phyloP scores from a whole-genome alignment of 1,140 invertebrate species.

The Acromyrmex heyeri region DNA sequence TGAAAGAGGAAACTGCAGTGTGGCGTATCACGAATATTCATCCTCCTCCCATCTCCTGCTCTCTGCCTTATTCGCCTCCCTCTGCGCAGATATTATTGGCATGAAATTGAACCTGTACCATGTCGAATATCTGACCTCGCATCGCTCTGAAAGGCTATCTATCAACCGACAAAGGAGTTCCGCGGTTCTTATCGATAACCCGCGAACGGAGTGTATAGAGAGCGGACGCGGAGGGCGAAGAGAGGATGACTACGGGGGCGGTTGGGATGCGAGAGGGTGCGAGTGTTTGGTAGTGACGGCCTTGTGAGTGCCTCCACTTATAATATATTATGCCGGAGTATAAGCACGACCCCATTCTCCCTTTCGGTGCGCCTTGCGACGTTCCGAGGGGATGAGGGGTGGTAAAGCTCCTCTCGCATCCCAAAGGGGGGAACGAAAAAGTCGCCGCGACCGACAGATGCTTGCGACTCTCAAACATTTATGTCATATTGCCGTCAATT shows the following conservation, averaged over 20 bases:
- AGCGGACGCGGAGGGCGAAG: background rate
- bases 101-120: constrained; percentile 77
- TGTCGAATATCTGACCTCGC: constrained; percentile 78
- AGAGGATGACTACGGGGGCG: background rate
- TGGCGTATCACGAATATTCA: constrained; percentile 49
- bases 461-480: constrained; percentile 70
- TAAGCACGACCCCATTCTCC: constrained; percentile 44
- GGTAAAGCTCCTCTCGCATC: constrained; percentile 68
- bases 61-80: constrained; percentile 17
- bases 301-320: constrained; percentile 77
- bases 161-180: constrained; percentile 78
- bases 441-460: constrained; percentile 70
- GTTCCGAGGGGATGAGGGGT: background rate
- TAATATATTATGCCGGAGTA: constrained; percentile 78
- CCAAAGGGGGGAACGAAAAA: constrained; percentile 56
- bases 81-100: constrained; percentile 77
- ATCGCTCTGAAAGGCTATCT: constrained; percentile 78
- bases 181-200: constrained; percentile 80
- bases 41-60: background rate
- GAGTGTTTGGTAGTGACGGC: constrained; percentile 81
- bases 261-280: constrained; percentile 45
- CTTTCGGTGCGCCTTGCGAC: constrained; percentile 34
- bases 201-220: constrained; percentile 75
- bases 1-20: constrained; percentile 52
- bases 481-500: constrained; percentile 59